These are phyloP conservation scores for Sylvilagus bachmani DNA, from an alignment of 2,113 vertebrate species.

Conservation along the genomic window DNA sequence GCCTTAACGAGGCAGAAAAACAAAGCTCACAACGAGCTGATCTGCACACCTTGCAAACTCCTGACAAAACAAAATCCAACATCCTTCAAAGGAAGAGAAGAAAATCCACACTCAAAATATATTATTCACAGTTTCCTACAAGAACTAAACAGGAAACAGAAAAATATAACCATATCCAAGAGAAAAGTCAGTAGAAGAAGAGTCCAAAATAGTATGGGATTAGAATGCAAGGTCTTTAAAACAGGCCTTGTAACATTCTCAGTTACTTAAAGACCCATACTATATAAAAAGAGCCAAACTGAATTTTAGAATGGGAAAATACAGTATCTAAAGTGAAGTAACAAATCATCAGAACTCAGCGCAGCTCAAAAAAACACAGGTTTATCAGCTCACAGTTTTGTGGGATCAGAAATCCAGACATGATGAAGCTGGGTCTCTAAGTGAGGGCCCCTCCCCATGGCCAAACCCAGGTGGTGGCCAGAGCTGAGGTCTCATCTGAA, in stretches of 20 bases:
- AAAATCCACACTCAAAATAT: background rate
- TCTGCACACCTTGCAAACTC: background rate
- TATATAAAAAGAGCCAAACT: background rate
- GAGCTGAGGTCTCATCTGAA: background rate
- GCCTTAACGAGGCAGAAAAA: background rate
- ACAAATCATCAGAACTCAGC: background rate
- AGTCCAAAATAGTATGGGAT: background rate
- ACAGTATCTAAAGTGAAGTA: background rate
- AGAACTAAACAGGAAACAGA: slow-evolving; percentile 23
- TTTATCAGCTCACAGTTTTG: background rate
- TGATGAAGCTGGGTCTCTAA: background rate
- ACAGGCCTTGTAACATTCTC: background rate
- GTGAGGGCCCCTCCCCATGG: background rate
- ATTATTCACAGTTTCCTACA: background rate
- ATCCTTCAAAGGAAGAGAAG: slow-evolving; percentile 47
- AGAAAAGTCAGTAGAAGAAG: slow-evolving; percentile 21
- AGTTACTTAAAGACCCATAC: background rate
- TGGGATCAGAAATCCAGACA: background rate
- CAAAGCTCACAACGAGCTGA: background rate
- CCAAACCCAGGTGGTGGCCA: background rate
- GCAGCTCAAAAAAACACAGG: background rate
- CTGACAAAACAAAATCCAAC: slow-evolving; percentile 31
- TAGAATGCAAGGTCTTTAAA: slow-evolving; percentile 22
- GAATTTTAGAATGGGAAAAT: slow-evolving; percentile 16
- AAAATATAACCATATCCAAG: background rate